Conservation (phyloP, 2,888 invertebrate genomes). For the Plagiodera versicolora region DNA sequence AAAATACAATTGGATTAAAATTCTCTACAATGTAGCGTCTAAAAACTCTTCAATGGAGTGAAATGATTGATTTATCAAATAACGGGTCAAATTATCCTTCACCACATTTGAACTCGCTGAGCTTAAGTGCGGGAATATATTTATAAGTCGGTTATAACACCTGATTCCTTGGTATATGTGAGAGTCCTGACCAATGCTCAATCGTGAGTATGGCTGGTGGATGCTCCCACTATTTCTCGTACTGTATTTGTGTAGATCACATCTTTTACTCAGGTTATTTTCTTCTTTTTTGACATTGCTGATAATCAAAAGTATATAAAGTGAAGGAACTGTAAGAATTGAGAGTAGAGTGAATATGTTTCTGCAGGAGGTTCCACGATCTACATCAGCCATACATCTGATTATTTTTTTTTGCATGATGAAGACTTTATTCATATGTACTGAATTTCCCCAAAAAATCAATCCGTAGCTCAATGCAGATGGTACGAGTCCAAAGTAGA, state of each 20-base stretch:
- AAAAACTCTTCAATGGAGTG: constrained; percentile 5
- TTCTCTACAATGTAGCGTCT: neutral
- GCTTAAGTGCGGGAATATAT: neutral
- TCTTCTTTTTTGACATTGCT: neutral
- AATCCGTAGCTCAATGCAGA: constrained; percentile 10
- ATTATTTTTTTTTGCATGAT: constrained; percentile 14
- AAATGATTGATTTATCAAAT: neutral
- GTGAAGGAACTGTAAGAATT: constrained; percentile 2
- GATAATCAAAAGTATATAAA: neutral
- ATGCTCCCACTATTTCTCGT: constrained; percentile 6
- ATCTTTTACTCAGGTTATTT: neutral
- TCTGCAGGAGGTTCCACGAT: constrained; percentile 2
- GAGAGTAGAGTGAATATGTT: constrained; percentile 3
- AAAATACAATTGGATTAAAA: neutral
- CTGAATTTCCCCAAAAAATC: constrained; percentile 12
- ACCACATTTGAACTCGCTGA: no score
- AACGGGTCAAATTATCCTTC: neutral
- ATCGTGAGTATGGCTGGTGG: constrained; percentile 4
- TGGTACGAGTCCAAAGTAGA: constrained; percentile 15
- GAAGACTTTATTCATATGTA: constrained; percentile 7
- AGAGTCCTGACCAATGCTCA: neutral
- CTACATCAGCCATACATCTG: constrained; percentile 11
- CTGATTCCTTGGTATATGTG: constrained; percentile 6
- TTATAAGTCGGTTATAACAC: neutral
- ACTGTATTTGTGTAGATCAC: constrained; percentile 7